Percentiles rank a stretch among this genome's conserved stretches.
These are phyloP conservation scores for Synergus laeviventris DNA, from an alignment of 2,888 invertebrate species.

Conservation along the genomic window DNA sequence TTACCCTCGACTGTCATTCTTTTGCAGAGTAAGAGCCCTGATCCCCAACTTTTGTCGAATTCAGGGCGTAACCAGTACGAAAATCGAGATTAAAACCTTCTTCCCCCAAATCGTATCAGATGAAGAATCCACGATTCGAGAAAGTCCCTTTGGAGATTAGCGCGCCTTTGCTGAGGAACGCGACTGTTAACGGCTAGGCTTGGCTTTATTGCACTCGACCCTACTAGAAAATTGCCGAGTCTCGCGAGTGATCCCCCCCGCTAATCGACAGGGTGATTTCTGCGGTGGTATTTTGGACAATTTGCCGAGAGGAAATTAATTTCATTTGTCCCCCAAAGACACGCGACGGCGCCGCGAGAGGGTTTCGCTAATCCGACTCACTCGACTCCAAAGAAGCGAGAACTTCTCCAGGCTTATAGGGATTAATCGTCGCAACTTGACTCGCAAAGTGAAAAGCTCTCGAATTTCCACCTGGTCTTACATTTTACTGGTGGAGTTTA, in stretches of 20 bases:
- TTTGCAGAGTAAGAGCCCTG: conserved; percentile 10
- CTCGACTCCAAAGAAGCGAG: conserved; percentile 47
- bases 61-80: conserved; percentile 32
- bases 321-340: conserved; percentile 62
- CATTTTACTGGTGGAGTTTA: background rate
- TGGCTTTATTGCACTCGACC: conserved; percentile 34
- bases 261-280: conserved; percentile 66
- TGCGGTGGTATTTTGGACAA: conserved; percentile 66
- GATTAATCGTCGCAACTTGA: conserved; percentile 48
- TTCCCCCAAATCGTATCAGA: conserved; percentile 37
- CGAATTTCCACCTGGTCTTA: background rate
- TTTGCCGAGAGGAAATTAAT: conserved; percentile 65
- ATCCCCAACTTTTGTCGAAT: conserved; percentile 32
- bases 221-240: conserved; percentile 54
- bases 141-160: conserved; percentile 37
- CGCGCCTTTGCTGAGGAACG: conserved; percentile 38
- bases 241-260: conserved; percentile 53
- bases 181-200: conserved; percentile 36
- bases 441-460: background rate
- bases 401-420: conserved; percentile 47
- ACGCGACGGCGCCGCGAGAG: conserved; percentile 45
- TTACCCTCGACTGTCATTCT: conserved; percentile 36
- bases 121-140: conserved; percentile 34
- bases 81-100: conserved; percentile 34
- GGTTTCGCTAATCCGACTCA: conserved; percentile 61